Base-by-base conservation (phyloP, 2,888 invertebrate species). In the Chelonus formosanus region DNA sequence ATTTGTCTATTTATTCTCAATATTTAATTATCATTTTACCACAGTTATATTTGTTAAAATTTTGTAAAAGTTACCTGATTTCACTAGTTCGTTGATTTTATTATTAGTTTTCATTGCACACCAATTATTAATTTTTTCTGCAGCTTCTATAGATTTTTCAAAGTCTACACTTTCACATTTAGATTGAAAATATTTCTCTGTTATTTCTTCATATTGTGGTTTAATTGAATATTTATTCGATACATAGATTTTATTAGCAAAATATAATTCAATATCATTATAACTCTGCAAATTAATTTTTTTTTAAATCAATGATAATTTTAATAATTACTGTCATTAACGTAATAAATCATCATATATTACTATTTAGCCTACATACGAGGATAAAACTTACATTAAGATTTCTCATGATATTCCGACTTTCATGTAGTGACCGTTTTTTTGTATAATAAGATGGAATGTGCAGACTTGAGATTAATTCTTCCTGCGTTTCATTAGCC, bases 61-160 rank as follows among this genome's bases (percentile, higher is more conserved):
- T 20, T 20, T 10, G 5, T n/a, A 56, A 59, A 20, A n/a, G 70
- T 62, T 70, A 86, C 87, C 85, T 2, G 88, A 20, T 3, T 86
- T 80, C 56, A 98, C 84, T 2, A 98, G 86, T 75, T 95, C 87
- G 73, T 90, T 89, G 65, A 98, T 97, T 81, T 91, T 93, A 5
- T 91, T 84, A 61, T 93, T 90, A 0, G 97, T 98, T 77, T 93
- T 88, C 4, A 87, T 81, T 77, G 90, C 90, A 47, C 89, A 94
- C 94, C 96, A 96, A 44, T 82, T 75, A 79, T 98, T 98, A 56
- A 98, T 95, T 0, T 80, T 82, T 4, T 81, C 71, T 3, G 85
- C 83, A 0, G 84, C 74, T 0, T 86, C 87, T 1, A 78, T 82
- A 0, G 74, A 76, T 0, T 86, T 81, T 0, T 63, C 73, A 74